These are phyloP conservation scores for Cenopis cana DNA, from an alignment of 2,888 invertebrate species.

Conservation along the genomic window DNA sequence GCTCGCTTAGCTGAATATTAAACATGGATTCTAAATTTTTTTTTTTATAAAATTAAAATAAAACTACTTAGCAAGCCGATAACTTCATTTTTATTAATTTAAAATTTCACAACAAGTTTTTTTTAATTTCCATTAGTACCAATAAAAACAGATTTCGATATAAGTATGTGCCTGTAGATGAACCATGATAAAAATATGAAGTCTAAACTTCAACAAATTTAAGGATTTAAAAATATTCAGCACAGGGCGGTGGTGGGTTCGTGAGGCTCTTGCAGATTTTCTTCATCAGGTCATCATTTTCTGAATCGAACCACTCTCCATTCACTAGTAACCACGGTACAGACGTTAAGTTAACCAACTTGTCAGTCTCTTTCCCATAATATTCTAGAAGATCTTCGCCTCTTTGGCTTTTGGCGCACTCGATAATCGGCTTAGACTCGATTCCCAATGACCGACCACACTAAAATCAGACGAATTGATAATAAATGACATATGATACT, in stretches of 20 bases:
- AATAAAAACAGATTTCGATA: no score
- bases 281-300: not conserved
- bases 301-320: not conserved
- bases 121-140: no score
- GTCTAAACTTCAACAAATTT: not conserved
- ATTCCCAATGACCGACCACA: slow-evolving; percentile 32
- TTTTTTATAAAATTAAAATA: no score
- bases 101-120: no score
- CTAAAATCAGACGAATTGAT: slow-evolving; percentile 24
- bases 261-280: slow-evolving; percentile 15
- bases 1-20: no score
- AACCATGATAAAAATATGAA: no score
- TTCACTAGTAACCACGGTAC: slow-evolving; percentile 29
- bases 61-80: no score
- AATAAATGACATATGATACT: not conserved
- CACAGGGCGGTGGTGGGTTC: slow-evolving; percentile 22
- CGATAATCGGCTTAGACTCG: slow-evolving; percentile 12
- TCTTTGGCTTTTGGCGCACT: slow-evolving; percentile 30
- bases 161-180: no score
- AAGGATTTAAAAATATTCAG: not conserved
- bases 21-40: no score
- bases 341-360: not conserved
- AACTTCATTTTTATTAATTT: no score
- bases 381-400: slow-evolving; percentile 35
- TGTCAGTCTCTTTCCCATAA: slow-evolving; percentile 27